phyloP scores from a whole-genome alignment of 92 coral and sea anemone genomes.

The Epizoanthus illoricatus region DNA sequence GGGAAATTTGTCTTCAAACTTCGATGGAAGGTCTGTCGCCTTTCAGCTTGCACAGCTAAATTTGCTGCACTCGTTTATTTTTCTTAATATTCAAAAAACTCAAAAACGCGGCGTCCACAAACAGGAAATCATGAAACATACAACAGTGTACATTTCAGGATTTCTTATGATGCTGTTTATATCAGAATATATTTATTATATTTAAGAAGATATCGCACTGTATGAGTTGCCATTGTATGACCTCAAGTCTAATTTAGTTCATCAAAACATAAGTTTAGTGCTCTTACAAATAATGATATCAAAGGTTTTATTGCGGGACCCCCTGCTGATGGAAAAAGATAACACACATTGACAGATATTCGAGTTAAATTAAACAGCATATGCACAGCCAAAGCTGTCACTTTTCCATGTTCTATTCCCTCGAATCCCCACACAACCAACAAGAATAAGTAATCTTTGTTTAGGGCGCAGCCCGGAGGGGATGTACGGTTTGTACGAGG shows the following conservation, averaged over 20 bases:
- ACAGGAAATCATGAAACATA: too few relatives aligned
- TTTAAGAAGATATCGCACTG: background rate
- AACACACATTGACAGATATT: background rate
- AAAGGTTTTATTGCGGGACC: background rate
- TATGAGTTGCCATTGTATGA: background rate
- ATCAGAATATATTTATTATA: too few relatives aligned
- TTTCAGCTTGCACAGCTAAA: too few relatives aligned
- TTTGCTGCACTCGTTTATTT: too few relatives aligned
- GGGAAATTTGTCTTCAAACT: too few relatives aligned
- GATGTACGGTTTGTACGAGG: background rate
- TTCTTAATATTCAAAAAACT: too few relatives aligned
- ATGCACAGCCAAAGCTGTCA: background rate
- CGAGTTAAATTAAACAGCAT: background rate
- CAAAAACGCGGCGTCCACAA: too few relatives aligned
- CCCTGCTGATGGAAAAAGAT: slow-evolving; percentile 20
- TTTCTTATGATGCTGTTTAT: too few relatives aligned
- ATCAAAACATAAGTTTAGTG: background rate
- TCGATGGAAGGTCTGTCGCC: too few relatives aligned
- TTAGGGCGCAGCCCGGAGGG: background rate
- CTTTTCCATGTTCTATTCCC: background rate
- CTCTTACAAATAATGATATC: background rate
- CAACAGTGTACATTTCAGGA: too few relatives aligned
- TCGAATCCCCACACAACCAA: background rate
- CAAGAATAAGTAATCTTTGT: slow-evolving; percentile 8
- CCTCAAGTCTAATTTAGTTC: background rate